A percentile compares a stretch with the other conserved stretches of the same genome.
These are phyloP conservation scores for Ctena decussata DNA, from an alignment of 2,888 invertebrate genomes.

Conservation along the genomic window DNA sequence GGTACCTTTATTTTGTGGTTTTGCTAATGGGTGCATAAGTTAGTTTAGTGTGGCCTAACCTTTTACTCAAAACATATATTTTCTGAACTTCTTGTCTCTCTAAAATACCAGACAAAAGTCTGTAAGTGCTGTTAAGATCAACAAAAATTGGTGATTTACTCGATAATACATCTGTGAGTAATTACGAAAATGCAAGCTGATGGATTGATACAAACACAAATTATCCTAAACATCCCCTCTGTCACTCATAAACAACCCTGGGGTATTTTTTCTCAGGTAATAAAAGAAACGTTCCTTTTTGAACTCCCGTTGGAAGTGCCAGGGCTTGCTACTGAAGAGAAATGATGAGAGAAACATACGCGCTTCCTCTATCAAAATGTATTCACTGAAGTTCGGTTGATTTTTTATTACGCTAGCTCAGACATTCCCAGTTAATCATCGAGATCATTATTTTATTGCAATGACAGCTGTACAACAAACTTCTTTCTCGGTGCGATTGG, in stretches of 20 bases:
- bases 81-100: too few species aligned
- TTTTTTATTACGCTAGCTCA: neutral
- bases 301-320: slow-evolving; percentile 27
- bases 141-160: neutral
- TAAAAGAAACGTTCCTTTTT: slow-evolving; percentile 20
- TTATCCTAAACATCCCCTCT: slow-evolving; percentile 5
- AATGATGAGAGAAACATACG: neutral
- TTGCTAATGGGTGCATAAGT: too few species aligned
- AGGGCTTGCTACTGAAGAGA: neutral
- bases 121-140: neutral
- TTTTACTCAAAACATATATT: too few species aligned
- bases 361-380: neutral
- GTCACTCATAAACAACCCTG: neutral
- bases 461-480: slow-evolving; percentile 4
- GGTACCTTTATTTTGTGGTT: too few species aligned
- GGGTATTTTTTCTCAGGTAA: slow-evolving; percentile 5
- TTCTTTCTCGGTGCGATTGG: too few species aligned
- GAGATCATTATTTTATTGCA: slow-evolving; percentile 11
- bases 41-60: too few species aligned
- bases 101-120: neutral
- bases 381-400: neutral
- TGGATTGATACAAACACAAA: slow-evolving; percentile 13
- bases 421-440: neutral
- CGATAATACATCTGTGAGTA: slow-evolving; percentile 18
- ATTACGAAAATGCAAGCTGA: slow-evolving; percentile 7